Percentiles rank a stretch among this genome's conserved stretches.
Evolutionary conservation across 2,113 vertebrate genomes (phyloP).

Genomic region (Isurus oxyrinchus): DNA sequence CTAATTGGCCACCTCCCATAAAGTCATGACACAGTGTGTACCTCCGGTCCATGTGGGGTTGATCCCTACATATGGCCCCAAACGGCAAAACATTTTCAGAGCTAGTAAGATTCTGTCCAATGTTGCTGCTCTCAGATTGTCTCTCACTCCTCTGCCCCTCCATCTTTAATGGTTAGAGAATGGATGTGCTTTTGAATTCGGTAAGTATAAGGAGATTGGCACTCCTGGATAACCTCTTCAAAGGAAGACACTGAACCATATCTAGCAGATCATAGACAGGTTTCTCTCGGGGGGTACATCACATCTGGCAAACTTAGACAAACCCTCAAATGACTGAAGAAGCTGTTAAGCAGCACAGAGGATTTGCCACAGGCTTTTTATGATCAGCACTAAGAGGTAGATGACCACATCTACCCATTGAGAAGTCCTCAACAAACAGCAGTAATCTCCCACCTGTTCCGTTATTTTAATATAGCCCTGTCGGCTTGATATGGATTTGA

Average conservation of each 20-base stretch:
- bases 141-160: no score
- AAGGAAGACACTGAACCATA: neutral
- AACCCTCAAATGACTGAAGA: neutral
- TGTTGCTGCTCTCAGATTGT: neutral
- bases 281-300: neutral
- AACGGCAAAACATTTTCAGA: no score
- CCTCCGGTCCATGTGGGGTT: neutral
- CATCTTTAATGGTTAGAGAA: neutral
- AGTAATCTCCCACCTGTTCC: neutral
- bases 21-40: no score
- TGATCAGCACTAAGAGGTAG: neutral
- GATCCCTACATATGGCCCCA: neutral
- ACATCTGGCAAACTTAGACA: neutral
- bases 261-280: neutral
- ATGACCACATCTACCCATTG: neutral
- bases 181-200: neutral
- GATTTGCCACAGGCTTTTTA: neutral
- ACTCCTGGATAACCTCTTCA: neutral
- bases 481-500: neutral
- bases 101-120: neutral
- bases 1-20: no score
- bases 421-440: neutral
- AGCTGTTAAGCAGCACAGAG: neutral
- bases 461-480: neutral
- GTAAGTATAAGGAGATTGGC: neutral